Conservation (phyloP, 2,113 vertebrate genomes). For the Chelonoidis abingdonii region DNA sequence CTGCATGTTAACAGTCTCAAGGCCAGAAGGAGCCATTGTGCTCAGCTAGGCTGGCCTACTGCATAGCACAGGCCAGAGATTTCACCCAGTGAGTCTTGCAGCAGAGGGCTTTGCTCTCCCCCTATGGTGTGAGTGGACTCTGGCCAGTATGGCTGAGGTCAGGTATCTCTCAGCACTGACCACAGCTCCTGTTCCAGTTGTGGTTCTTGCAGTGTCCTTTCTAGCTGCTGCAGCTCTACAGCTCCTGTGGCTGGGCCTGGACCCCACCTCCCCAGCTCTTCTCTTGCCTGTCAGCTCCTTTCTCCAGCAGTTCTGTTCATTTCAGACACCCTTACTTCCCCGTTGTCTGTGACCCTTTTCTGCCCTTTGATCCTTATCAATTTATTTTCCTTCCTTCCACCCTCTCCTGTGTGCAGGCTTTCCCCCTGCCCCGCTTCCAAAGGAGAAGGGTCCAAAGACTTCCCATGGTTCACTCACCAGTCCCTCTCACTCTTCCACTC, state of each 20-base stretch:
- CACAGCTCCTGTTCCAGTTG: neutral
- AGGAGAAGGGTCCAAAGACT: neutral
- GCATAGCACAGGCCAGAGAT: no score
- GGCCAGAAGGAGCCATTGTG: no score
- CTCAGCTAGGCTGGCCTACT: neutral
- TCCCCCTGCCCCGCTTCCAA: neutral
- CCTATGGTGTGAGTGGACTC: no score
- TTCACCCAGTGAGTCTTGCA: no score
- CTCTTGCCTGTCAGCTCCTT: neutral
- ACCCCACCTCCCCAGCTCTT: neutral
- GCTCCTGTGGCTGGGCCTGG: neutral
- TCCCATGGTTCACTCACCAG: neutral
- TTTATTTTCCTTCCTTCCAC: neutral
- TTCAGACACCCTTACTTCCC: neutral
- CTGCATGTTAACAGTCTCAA: no score
- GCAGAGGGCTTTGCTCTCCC: neutral
- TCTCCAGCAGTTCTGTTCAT: neutral
- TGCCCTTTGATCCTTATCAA: neutral
- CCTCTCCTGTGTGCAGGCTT: neutral
- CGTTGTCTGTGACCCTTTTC: neutral
- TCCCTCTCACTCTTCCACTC: neutral
- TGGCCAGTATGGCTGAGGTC: neutral
- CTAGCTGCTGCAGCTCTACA: neutral
- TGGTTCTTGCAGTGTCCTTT: neutral
- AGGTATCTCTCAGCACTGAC: neutral